Conservation (phyloP, 2,113 vertebrate genomes). For the Phaethon lepturus region DNA sequence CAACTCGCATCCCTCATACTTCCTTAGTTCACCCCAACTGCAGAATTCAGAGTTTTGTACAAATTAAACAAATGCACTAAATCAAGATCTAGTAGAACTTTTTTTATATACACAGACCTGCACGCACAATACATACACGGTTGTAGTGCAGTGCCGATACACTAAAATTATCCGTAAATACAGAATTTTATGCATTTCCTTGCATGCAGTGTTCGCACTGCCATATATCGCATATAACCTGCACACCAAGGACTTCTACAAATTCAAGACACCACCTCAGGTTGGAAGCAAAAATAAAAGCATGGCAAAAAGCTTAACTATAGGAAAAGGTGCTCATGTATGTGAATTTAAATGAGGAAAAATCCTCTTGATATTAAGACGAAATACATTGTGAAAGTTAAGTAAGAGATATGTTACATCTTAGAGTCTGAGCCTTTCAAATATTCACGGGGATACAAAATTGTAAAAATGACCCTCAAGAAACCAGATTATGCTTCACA, state of each 20-base stretch:
- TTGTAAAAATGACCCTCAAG: neutral
- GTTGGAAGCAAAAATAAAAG: neutral
- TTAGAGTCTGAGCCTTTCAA: neutral
- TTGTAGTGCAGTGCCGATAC: neutral
- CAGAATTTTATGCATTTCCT: neutral
- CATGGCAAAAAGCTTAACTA: neutral
- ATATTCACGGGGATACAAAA: neutral
- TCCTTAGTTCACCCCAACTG: neutral
- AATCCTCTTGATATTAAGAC: neutral
- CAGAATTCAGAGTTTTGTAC: neutral
- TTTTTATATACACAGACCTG: neutral
- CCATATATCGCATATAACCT: neutral
- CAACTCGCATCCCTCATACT: neutral
- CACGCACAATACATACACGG: neutral
- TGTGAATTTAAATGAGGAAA: neutral
- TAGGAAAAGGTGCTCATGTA: neutral
- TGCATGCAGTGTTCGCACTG: neutral
- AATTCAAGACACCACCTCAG: neutral
- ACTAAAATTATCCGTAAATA: accelerated
- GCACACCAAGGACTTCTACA: neutral
- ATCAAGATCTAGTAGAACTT: neutral
- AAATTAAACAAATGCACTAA: neutral
- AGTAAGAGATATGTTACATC: neutral
- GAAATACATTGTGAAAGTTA: neutral
- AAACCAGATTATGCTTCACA: neutral